Conservation (phyloP, 2,113 vertebrate species). For the Pelecanus crispus region DNA sequence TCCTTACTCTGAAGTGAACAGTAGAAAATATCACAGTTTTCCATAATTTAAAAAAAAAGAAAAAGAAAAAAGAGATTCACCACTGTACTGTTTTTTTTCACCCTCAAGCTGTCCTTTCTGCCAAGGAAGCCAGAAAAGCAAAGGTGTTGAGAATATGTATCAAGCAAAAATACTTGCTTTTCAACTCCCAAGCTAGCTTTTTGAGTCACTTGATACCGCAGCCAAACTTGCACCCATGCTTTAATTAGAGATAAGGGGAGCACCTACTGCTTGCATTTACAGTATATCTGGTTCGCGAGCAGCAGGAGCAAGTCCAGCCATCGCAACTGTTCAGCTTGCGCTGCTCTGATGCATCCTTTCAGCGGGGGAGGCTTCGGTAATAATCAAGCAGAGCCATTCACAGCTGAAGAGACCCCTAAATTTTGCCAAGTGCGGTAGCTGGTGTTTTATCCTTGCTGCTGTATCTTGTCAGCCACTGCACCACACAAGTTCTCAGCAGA, state of each 20-base stretch:
- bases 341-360: not conserved
- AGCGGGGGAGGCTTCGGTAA: not conserved
- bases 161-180: not conserved
- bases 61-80: not conserved
- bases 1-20: not conserved
- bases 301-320: slow-evolving; percentile 24
- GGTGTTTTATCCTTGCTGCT: not conserved
- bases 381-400: not conserved
- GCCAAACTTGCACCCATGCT: not conserved
- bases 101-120: not conserved
- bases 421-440: not conserved
- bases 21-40: not conserved
- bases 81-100: not conserved
- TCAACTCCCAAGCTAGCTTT: not conserved
- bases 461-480: not conserved
- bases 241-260: slow-evolving; percentile 22
- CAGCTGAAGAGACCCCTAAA: not conserved
- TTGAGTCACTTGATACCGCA: not conserved
- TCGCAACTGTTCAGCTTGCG: not conserved
- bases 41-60: not conserved
- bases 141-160: not conserved
- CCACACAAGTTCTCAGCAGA: not conserved
- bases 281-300: not conserved
- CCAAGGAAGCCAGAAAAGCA: not conserved
- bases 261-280: slow-evolving; percentile 24